Evolutionary conservation across 2,797 vertebrate species (phyloP).

Genomic region (Rachycentron canadum): DNA sequence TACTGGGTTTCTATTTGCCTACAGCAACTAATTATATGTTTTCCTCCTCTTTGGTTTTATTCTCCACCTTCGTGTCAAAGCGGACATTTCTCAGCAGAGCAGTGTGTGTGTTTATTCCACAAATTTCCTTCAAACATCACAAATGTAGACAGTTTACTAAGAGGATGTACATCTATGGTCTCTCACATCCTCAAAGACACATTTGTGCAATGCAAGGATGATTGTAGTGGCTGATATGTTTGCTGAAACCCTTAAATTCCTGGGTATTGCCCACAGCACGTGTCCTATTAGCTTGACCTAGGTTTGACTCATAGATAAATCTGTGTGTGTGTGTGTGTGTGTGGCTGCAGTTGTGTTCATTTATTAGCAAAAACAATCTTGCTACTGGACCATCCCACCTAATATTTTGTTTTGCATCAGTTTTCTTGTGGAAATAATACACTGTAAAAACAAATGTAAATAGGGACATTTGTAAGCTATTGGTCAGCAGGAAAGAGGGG

Average conservation of each 20-base stretch:
- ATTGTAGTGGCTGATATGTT: not conserved
- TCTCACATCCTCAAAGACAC: not conserved
- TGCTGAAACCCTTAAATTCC: not conserved
- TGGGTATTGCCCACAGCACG: not conserved
- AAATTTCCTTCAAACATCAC: not conserved
- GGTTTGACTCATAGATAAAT: not conserved
- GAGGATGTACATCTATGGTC: not conserved
- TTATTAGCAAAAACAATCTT: not conserved
- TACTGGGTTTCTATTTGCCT: not conserved
- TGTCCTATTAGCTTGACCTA: conserved; percentile 14
- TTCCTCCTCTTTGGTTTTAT: not conserved
- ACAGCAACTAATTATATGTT: too few relatives aligned
- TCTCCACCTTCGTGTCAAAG: not conserved
- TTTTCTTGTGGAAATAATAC: not conserved
- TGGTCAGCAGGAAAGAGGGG: not conserved
- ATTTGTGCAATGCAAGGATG: not conserved
- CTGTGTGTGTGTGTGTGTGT: too few relatives aligned
- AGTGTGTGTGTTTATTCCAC: not conserved
- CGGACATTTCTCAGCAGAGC: not conserved
- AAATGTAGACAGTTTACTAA: not conserved
- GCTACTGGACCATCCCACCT: not conserved
- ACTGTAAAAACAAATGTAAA: not conserved
- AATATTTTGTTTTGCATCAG: not conserved
- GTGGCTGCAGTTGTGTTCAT: not conserved
- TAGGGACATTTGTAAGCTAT: too few relatives aligned